These are phyloP conservation scores for Corythucha ciliata DNA, from an alignment of 2,888 invertebrate species.

Conservation along the genomic window DNA sequence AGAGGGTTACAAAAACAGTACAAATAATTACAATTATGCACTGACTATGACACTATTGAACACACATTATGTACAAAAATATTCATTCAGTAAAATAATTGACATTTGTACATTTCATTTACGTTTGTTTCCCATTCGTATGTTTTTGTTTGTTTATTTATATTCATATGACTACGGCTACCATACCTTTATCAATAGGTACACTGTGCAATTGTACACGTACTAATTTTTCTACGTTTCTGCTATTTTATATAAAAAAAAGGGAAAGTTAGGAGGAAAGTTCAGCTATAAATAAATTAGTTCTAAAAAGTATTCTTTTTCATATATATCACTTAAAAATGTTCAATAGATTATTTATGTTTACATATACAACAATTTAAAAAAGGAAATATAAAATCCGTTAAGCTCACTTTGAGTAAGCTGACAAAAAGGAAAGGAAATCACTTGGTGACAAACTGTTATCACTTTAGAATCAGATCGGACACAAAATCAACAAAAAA, in stretches of 20 bases:
- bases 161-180: slow-evolving; percentile 23
- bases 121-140: slow-evolving; percentile 21
- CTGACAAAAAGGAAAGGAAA: slow-evolving; percentile 24
- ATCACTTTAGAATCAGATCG: too few relatives aligned
- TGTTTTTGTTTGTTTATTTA: slow-evolving; percentile 3
- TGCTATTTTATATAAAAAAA: slow-evolving; percentile 1
- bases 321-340: slow-evolving; percentile 12
- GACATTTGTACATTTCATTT: slow-evolving; percentile 46
- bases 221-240: slow-evolving; percentile 11
- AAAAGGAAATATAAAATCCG: slow-evolving; percentile 4
- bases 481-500: too few relatives aligned
- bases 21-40: slow-evolving; percentile 39
- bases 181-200: slow-evolving; percentile 26
- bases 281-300: slow-evolving; percentile 10
- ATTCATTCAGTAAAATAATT: slow-evolving; percentile 48
- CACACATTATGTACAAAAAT: slow-evolving; percentile 51
- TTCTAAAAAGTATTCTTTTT: slow-evolving; percentile 4
- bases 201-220: slow-evolving; percentile 38
- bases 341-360: slow-evolving; percentile 11
- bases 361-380: slow-evolving; percentile 3
- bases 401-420: slow-evolving; percentile 32
- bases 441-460: slow-evolving; percentile 35
- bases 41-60: slow-evolving; percentile 43
- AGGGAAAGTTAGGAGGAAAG: slow-evolving; percentile 10
- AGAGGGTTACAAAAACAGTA: slow-evolving; percentile 30